phyloP scores from a whole-genome alignment of 2,888 invertebrate genomes.

The Hemaris fuciformis region DNA sequence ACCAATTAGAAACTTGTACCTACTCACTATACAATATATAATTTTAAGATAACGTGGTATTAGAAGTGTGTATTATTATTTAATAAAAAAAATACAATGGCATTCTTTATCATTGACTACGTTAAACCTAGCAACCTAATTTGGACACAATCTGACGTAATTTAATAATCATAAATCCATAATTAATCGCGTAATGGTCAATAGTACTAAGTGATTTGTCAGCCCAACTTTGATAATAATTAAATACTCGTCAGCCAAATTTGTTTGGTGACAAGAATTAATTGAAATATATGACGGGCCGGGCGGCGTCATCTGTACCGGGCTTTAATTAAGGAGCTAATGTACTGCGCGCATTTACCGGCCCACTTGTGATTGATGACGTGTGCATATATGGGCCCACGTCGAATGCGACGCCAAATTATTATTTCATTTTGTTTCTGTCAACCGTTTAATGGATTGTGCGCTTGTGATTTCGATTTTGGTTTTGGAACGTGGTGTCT shows the following conservation, averaged over 20 bases:
- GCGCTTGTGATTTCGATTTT: conserved; percentile 25
- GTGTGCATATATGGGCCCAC: conserved; percentile 31
- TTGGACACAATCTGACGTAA: neutral
- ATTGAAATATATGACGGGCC: conserved; percentile 73
- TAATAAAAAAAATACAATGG: too few relatives aligned
- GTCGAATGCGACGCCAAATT: conserved; percentile 47
- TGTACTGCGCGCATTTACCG: conserved; percentile 58
- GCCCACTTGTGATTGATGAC: conserved; percentile 68
- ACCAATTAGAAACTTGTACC: too few relatives aligned
- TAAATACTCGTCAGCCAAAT: conserved; percentile 59
- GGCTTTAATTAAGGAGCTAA: conserved; percentile 77
- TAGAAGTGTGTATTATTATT: too few relatives aligned
- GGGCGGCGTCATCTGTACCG: conserved; percentile 63
- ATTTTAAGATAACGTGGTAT: too few relatives aligned
- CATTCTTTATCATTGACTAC: too few relatives aligned
- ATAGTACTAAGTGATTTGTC: conserved; percentile 42
- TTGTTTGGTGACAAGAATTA: conserved; percentile 73
- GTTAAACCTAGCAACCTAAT: neutral
- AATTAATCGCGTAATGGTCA: neutral
- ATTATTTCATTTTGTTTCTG: conserved; percentile 59
- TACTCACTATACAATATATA: too few relatives aligned
- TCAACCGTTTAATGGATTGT: conserved; percentile 48
- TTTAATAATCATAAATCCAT: neutral
- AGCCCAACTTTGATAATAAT: conserved; percentile 49
- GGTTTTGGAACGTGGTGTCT: neutral